Percentiles rank a stretch among this genome's conserved stretches.
These are phyloP conservation scores for Aricia artaxerxes DNA, from an alignment of 2,888 invertebrate genomes.

Conservation along the genomic window DNA sequence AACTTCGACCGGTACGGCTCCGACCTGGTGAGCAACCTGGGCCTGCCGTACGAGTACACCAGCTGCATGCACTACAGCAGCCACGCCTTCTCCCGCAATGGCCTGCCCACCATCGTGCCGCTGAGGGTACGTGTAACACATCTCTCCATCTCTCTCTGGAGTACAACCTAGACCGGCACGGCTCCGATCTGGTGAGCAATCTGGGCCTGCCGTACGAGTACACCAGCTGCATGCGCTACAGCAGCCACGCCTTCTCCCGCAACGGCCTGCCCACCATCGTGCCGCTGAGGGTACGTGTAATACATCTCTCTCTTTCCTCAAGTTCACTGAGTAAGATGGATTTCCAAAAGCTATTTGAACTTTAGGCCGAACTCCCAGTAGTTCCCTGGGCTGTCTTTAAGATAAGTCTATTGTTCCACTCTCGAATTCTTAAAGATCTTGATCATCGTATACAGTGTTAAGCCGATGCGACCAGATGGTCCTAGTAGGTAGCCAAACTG, in stretches of 20 bases:
- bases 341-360: too few species aligned
- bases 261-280: slow-evolving; percentile 84
- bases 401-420: too few species aligned
- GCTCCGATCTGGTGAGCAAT: slow-evolving; percentile 77
- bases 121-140: slow-evolving; percentile 48
- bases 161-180: slow-evolving; percentile 81
- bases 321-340: too few species aligned
- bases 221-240: slow-evolving; percentile 86
- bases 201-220: slow-evolving; percentile 84
- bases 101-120: slow-evolving; percentile 82
- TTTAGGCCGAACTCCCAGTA: too few species aligned
- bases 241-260: slow-evolving; percentile 82
- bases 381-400: too few species aligned
- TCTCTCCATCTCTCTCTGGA: slow-evolving; percentile 41
- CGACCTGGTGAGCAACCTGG: slow-evolving; percentile 80
- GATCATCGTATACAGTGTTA: too few species aligned
- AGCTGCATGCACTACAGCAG: slow-evolving; percentile 87
- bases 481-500: too few species aligned
- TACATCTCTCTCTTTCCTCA: too few species aligned
- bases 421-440: too few species aligned
- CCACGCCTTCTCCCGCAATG: slow-evolving; percentile 83
- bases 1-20: slow-evolving; percentile 81
- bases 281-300: slow-evolving; percentile 59
- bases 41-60: slow-evolving; percentile 83
- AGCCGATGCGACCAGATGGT: too few species aligned